These are phyloP conservation scores for Odobenus rosmarus DNA, from an alignment of 2,113 vertebrate genomes.

Conservation along the genomic window DNA sequence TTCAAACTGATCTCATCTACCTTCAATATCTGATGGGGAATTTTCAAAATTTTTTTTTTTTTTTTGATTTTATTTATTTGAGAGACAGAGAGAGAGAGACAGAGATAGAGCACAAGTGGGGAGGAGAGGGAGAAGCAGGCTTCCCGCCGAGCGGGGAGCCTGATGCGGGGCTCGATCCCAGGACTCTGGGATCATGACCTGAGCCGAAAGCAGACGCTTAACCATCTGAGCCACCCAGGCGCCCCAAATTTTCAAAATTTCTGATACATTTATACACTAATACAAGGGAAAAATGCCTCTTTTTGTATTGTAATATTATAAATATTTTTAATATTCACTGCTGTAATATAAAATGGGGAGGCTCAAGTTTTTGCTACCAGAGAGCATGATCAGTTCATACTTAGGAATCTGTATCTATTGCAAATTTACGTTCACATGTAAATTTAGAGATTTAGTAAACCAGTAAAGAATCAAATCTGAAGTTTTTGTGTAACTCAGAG, in stretches of 20 bases:
- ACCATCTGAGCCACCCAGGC: no score
- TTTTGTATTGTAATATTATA: neutral
- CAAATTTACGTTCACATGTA: neutral
- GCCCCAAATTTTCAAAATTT: neutral
- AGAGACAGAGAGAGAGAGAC: no score
- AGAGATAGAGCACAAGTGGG: no score
- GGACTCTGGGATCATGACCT: no score
- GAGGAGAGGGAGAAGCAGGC: no score
- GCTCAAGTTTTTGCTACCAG: neutral
- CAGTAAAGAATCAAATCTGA: neutral
- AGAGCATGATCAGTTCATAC: neutral
- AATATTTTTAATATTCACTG: neutral
- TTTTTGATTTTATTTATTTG: no score
- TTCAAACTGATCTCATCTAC: neutral
- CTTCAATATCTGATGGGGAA: neutral
- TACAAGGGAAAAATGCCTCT: neutral
- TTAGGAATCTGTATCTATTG: neutral
- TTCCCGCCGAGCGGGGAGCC: no score
- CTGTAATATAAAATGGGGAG: neutral
- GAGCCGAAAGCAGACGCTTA: no score
- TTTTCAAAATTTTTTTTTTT: no score
- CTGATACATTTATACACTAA: neutral
- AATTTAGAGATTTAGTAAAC: neutral
- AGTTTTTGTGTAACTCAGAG: neutral
- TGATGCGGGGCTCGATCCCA: no score